Percentiles rank a stretch among this genome's conserved stretches.
Conservation (phyloP, 37 sponge, comb jelly and placozoan species). For the Mnemiopsis leidyi region DNA sequence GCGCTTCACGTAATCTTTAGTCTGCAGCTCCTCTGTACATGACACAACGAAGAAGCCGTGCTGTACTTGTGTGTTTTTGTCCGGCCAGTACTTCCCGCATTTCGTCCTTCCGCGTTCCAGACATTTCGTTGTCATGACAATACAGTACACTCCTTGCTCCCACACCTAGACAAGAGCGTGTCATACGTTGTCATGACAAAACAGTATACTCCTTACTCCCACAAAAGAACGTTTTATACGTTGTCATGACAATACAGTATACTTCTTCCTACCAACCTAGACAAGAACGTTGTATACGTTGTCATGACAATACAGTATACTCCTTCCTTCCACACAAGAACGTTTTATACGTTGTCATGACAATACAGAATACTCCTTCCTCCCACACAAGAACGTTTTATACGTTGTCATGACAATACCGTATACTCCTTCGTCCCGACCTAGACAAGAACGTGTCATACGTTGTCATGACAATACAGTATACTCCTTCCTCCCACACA, state of each 20-base stretch:
- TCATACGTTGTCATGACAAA: slow-evolving; percentile 57
- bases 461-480: slow-evolving; percentile 58
- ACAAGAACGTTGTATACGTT: background rate
- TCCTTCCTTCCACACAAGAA: slow-evolving; percentile 14
- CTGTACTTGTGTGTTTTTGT: slow-evolving; percentile 22
- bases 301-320: slow-evolving; percentile 57
- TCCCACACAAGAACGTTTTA: too few species aligned
- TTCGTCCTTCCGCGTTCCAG: slow-evolving; percentile 36
- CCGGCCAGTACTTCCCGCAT: slow-evolving; percentile 62
- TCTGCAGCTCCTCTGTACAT: slow-evolving; percentile 26
- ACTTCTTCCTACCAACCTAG: slow-evolving; percentile 26
- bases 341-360: too few species aligned
- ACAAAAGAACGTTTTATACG: too few species aligned
- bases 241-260: slow-evolving; percentile 52
- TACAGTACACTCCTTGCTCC: slow-evolving; percentile 52
- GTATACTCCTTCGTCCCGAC: too few species aligned
- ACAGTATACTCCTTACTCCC: slow-evolving; percentile 24
- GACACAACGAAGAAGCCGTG: slow-evolving; percentile 57
- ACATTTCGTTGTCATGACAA: slow-evolving; percentile 50
- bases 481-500: slow-evolving; percentile 26
- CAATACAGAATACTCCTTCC: too few species aligned
- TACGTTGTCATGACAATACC: too few species aligned
- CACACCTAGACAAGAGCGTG: background rate
- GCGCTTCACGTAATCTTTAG: slow-evolving; percentile 31
- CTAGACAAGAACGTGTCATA: too few species aligned